Percentiles rank a stretch among this genome's conserved stretches.
Conservation (phyloP, 2,797 vertebrate genomes). For the Sparidentex hasta region DNA sequence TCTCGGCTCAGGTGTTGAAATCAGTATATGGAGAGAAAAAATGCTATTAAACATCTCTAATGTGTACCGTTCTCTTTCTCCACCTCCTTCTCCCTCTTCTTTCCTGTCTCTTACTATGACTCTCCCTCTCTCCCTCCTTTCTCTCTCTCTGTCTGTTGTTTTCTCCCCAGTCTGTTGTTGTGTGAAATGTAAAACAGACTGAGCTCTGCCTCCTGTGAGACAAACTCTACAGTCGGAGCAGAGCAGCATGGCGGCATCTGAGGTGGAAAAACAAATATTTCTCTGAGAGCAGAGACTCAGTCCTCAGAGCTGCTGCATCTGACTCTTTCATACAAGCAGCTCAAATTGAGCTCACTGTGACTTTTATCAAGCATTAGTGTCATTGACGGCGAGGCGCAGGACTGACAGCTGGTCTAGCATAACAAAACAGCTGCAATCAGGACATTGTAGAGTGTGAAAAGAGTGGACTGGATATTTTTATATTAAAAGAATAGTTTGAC, state of each 20-base stretch:
- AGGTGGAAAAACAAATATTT: constrained; percentile 57
- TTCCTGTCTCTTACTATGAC: background rate
- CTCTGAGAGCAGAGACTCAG: constrained; percentile 4
- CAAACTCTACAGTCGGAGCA: constrained; percentile 20
- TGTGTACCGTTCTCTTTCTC: too few species aligned
- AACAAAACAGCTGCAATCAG: background rate
- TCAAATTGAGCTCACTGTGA: background rate
- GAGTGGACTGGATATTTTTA: background rate
- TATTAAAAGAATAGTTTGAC: background rate
- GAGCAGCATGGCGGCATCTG: constrained; percentile 35
- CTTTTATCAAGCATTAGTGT: constrained; percentile 34
- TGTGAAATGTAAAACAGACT: constrained; percentile 60
- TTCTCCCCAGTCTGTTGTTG: constrained; percentile 19
- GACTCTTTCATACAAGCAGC: constrained; percentile 7
- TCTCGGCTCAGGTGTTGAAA: too few species aligned
- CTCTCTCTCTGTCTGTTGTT: background rate
- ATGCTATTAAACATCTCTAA: too few species aligned
- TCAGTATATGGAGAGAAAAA: too few species aligned
- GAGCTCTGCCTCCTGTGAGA: constrained; percentile 53
- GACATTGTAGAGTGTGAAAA: background rate
- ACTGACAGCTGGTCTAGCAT: constrained; percentile 8
- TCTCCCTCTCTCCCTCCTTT: background rate
- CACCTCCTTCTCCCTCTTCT: background rate
- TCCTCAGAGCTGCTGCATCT: constrained; percentile 21
- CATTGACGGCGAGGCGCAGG: background rate